Base-by-base conservation (phyloP, 2,797 vertebrate genomes). In the Odontamblyopus rebecca region DNA sequence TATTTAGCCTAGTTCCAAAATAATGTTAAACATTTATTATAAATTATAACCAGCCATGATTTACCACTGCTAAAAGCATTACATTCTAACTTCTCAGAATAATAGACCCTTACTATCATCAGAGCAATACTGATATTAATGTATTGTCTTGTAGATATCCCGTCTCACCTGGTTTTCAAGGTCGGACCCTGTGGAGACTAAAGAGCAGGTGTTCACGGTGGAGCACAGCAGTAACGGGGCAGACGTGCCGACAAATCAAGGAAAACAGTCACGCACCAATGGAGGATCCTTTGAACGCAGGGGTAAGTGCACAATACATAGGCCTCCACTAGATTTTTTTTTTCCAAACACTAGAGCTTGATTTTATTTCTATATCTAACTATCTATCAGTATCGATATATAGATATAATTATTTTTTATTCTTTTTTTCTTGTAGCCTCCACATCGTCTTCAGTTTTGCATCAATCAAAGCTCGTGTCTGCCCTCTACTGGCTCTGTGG, bases 111-210 rank as follows among this genome's bases (percentile, higher is more conserved):
- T 15, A 48, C 11, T 15, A 48, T 48, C 4, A 13, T 48, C 16
- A 48, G 13, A 48, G 44, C 16, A 48, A 15, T 48, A n/a, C 6
- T 54, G 16, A 27, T 59, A 26, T 4, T 12, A 29, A 59, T 59
- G 4, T 59, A 59, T 5, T 59, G 16, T 62, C 16, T 62, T 62
- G 32, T 69, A 59, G 54, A 59, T 69, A 27, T 60, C 56, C 62
- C 94, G 92, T 16, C 93, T 99, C 38, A 99, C 96, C 38, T 99
- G 98, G 98, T 97, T 93, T 86, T 98, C 96, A 0, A 94, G 95
- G 15, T 94, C 92, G 23, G 95, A 96, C 71, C 78, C 86, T 0
- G 72, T 82, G 68, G 60, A 81, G 82, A 82, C 76, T 61, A 77
- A 71, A 66, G 80, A 82, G 61, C 88, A 88, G 44, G 79, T 76